Evolutionary conservation across 2,888 invertebrate genomes (phyloP).

Genomic region (Heliconius ismenius): DNA sequence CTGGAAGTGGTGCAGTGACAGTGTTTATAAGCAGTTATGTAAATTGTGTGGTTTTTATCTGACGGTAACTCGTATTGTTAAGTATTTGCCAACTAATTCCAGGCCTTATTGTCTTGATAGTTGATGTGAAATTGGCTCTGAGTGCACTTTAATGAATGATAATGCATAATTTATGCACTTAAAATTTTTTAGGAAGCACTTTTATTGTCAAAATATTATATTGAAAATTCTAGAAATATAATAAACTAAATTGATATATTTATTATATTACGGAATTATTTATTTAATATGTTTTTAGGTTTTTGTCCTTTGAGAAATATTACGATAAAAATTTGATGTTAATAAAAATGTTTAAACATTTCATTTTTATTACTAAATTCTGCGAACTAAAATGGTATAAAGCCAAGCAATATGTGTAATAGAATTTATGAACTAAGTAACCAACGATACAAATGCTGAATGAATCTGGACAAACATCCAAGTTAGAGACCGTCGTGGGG

Average conservation of each 20-base stretch:
- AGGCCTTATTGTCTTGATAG: conserved; percentile 1
- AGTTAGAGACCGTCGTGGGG: no score
- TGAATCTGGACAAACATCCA: no score
- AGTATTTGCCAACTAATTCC: background rate
- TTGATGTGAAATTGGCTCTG: background rate
- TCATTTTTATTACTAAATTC: background rate
- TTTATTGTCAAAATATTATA: background rate
- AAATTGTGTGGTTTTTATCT: conserved; percentile 49
- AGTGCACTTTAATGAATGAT: background rate
- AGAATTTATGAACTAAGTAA: no score
- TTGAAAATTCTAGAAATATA: background rate
- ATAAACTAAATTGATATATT: no score
- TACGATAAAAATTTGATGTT: background rate
- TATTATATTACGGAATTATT: no score
- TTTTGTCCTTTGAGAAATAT: background rate
- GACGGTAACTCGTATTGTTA: conserved; percentile 30
- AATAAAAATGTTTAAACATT: background rate
- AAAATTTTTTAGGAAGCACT: background rate
- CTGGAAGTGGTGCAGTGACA: conserved; percentile 23
- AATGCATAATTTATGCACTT: background rate
- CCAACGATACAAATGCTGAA: no score
- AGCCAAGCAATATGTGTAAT: no score
- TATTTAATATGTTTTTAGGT: background rate
- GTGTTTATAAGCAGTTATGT: conserved; percentile 50
- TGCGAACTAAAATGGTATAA: no score